Conservation (phyloP, 2,113 vertebrate genomes). For the Carassius auratus region DNA sequence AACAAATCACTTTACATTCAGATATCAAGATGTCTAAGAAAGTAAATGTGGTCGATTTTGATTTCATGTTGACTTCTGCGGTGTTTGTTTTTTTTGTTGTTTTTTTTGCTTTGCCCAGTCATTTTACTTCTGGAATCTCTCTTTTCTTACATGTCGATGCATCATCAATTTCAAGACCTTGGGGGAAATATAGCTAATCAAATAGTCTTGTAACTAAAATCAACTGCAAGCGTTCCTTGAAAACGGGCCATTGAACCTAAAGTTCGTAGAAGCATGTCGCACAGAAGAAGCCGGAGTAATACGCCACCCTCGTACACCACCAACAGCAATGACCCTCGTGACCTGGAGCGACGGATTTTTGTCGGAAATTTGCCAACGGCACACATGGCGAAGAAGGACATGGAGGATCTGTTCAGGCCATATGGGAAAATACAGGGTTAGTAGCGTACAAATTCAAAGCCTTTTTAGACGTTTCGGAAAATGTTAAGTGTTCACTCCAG, state of each 20-base stretch:
- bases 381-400: constrained; percentile 85
- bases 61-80: constrained; percentile 23
- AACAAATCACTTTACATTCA: neutral
- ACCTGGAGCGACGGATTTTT: constrained; percentile 90
- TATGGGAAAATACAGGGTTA: constrained; percentile 87
- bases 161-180: constrained; percentile 75
- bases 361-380: constrained; percentile 89
- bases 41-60: neutral
- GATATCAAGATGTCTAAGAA: neutral
- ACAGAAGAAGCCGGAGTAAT: constrained; percentile 81
- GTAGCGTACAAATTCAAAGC: constrained; percentile 68
- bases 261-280: constrained; percentile 77
- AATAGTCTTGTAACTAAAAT: constrained; percentile 47
- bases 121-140: constrained; percentile 69
- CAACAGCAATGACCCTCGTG: constrained; percentile 83
- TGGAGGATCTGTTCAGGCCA: constrained; percentile 84
- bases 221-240: constrained; percentile 46
- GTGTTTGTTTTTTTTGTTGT: constrained; percentile 33
- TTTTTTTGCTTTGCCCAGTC: constrained; percentile 41
- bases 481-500: neutral
- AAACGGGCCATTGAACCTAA: constrained; percentile 46
- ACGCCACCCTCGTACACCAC: constrained; percentile 74
- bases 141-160: constrained; percentile 68
- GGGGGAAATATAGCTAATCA: constrained; percentile 64
- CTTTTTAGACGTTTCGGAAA: constrained; percentile 19